These are phyloP conservation scores for Drosophila tsacasi DNA, from an alignment of 1,140 invertebrate species.

Conservation along the genomic window DNA sequence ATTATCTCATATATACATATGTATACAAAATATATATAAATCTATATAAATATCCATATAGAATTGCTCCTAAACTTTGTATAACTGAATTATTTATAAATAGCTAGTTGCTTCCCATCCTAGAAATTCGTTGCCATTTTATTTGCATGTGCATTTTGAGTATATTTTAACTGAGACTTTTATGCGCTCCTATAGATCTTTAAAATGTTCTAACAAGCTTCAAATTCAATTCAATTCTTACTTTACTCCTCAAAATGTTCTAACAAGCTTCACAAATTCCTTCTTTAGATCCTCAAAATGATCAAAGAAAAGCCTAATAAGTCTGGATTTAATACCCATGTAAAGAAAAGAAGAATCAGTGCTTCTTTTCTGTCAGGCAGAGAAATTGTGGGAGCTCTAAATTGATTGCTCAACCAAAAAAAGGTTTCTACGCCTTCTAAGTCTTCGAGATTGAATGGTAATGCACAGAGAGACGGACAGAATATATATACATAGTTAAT, in stretches of 20 bases:
- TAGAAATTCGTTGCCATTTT: neutral
- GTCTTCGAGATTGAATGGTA: neutral
- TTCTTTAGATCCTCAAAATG: neutral
- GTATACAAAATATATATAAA: neutral
- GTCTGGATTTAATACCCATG: neutral
- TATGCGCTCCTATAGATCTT: neutral
- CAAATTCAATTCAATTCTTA: too few species aligned
- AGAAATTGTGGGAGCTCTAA: neutral
- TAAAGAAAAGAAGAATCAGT: too few species aligned
- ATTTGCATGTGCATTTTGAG: neutral
- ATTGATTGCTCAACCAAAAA: neutral
- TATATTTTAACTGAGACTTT: neutral
- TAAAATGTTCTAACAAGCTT: too few species aligned
- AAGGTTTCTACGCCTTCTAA: neutral
- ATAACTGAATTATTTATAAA: neutral
- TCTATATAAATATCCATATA: neutral
- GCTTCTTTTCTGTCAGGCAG: neutral
- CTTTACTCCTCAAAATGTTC: too few species aligned
- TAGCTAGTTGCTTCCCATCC: neutral
- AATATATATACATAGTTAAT: neutral
- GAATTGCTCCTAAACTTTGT: neutral
- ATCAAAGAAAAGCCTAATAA: too few species aligned
- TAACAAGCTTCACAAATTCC: too few species aligned
- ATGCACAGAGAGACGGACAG: neutral
- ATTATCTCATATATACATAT: neutral